These are phyloP conservation scores for Penaeus vannamei DNA, from an alignment of 1,140 invertebrate species.

Conservation along the genomic window DNA sequence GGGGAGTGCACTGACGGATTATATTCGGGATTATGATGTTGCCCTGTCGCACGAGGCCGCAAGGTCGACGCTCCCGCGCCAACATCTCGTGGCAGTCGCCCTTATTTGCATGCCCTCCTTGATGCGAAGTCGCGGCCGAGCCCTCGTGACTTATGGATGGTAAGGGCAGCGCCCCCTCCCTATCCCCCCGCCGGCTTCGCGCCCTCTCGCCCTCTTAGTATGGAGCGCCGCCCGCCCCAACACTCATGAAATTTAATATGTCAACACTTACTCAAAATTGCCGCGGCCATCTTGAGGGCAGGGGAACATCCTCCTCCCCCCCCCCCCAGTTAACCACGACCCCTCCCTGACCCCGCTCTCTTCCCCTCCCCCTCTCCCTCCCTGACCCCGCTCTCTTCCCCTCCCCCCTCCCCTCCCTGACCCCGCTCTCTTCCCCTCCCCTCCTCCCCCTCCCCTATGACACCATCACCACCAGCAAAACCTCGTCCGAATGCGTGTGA, in stretches of 20 bases:
- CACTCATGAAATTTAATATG: slow-evolving; percentile 60
- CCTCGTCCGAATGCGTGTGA: too few species aligned
- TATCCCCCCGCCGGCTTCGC: background rate
- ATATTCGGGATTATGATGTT: slow-evolving; percentile 42
- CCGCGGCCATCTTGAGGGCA: background rate
- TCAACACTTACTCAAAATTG: slow-evolving; percentile 60
- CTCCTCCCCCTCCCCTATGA: too few species aligned
- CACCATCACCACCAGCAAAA: too few species aligned
- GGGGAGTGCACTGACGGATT: slow-evolving; percentile 46
- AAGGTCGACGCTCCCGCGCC: background rate
- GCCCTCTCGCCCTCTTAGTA: slow-evolving; percentile 23
- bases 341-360: too few species aligned
- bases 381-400: too few species aligned
- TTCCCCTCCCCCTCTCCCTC: too few species aligned
- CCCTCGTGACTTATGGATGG: slow-evolving; percentile 41
- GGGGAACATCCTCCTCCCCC: too few species aligned
- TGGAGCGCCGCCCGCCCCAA: slow-evolving; percentile 22
- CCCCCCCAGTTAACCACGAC: too few species aligned
- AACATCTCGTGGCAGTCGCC: background rate
- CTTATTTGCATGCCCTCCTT: slow-evolving; percentile 50
- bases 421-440: too few species aligned
- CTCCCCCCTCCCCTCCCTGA: too few species aligned
- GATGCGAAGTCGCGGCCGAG: background rate
- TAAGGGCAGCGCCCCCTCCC: background rate
- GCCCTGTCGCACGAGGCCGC: background rate